Conservation (phyloP, 2,797 vertebrate genomes). For the Sphaeramia orbicularis region DNA sequence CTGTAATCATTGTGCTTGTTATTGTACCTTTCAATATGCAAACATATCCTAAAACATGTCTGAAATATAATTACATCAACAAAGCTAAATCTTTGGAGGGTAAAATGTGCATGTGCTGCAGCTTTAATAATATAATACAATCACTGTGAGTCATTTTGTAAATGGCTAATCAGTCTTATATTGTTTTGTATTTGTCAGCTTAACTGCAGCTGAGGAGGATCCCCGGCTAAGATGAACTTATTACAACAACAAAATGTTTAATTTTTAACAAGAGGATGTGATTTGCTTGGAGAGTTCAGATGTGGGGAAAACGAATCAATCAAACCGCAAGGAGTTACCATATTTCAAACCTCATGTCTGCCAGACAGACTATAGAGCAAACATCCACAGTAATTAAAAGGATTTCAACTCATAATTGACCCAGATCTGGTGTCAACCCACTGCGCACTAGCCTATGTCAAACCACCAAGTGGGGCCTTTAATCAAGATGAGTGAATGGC, state of each 20-base stretch:
- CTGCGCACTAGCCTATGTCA: slow-evolving; percentile 27
- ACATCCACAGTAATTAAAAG: slow-evolving; percentile 65
- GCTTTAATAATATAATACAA: neutral
- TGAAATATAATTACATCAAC: slow-evolving; percentile 31
- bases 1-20: slow-evolving; percentile 41
- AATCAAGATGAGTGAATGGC: slow-evolving; percentile 76
- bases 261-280: slow-evolving; percentile 1
- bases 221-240: neutral
- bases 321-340: slow-evolving; percentile 22
- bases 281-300: slow-evolving; percentile 5
- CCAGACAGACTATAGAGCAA: slow-evolving; percentile 36
- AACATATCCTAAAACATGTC: slow-evolving; percentile 32
- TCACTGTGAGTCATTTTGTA: slow-evolving; percentile 13
- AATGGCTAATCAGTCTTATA: slow-evolving; percentile 44
- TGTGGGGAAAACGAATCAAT: slow-evolving; percentile 43
- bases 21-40: slow-evolving; percentile 38
- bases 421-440: slow-evolving; percentile 55
- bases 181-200: slow-evolving; percentile 31
- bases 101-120: slow-evolving; percentile 18
- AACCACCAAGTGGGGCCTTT: slow-evolving; percentile 60
- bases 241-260: neutral
- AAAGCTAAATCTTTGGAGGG: slow-evolving; percentile 24
- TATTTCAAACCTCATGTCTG: slow-evolving; percentile 27
- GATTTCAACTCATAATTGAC: slow-evolving; percentile 65
- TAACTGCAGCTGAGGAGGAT: neutral